Base-by-base conservation (phyloP, 2,797 vertebrate species). In the Malurus leucopterus region DNA sequence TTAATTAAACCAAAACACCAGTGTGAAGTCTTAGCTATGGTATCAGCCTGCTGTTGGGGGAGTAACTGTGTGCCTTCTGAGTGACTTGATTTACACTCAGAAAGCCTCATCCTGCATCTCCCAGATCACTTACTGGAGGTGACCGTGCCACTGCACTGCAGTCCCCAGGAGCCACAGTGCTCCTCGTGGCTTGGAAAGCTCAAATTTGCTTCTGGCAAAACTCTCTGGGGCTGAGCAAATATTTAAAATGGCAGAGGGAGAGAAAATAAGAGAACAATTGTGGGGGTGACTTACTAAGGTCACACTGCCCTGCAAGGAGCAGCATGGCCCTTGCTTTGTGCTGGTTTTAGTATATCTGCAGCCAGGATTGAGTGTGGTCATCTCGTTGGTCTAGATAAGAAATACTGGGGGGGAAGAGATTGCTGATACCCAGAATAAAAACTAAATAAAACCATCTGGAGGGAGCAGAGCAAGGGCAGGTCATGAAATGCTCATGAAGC, bases 351-450 rank as follows among this genome's bases (percentile, higher is more conserved):
- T 50, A 16, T 19, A 47, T 36, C 40, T 68, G 59, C 55, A 57
- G 34, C 21, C 67, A 55, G 27, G 34, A 72, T 23, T 63, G 43
- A 57, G 9, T 46, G 19, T 21, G 43, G 19, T 78, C 73, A 51
- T 49, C 36, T 63, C 0, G 0, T 17, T 77, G 54, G 21, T 71
- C 54, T 4, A 1, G 13, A 11, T 53, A 24, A 69, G 30, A 72
- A 84, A 40, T 82, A 34, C 1, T 27, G 16, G 4, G 8, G 8
- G 3, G 13, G 5, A 30, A 40, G 19, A 43, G 34, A 22, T 53
- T 64, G 51, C 51, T 58, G 32, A 46, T 65, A 43, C 3, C 20
- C 22, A 30, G 5, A 24, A 30, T 17, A 72, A 89, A 82, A 89
- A 82, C 16, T 27, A 27, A 55, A 75, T 18, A 43, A 75, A 70